A percentile compares a stretch with the other conserved stretches of the same genome.
Evolutionary conservation across 2,113 vertebrate genomes (phyloP).

Genomic region (Poicephalus meyeri): DNA sequence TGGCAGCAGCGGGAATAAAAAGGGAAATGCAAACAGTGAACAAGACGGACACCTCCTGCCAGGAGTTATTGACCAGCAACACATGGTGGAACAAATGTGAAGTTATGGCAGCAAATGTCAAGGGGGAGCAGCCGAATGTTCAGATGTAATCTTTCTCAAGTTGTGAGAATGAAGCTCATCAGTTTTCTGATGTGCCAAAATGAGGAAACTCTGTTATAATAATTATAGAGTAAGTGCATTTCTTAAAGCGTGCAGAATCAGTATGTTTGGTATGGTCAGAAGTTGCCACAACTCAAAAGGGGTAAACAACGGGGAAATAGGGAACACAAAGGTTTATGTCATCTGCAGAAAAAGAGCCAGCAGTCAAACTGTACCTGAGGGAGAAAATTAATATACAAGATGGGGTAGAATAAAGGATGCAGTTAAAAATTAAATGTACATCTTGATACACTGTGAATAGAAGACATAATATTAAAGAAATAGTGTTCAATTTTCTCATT

Average conservation of each 20-base stretch:
- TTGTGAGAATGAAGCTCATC: neutral
- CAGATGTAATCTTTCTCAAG: neutral
- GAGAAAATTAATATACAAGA: neutral
- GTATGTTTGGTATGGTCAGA: neutral
- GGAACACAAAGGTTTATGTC: neutral
- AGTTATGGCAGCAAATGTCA: constrained; percentile 32
- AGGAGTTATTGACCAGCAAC: constrained; percentile 54
- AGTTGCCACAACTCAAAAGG: neutral
- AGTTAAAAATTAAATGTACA: neutral
- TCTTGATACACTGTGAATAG: neutral
- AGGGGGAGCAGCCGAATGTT: neutral
- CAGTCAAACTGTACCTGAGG: neutral
- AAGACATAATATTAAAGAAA: neutral
- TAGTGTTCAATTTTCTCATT: neutral
- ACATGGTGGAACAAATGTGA: constrained; percentile 62
- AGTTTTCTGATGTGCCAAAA: neutral
- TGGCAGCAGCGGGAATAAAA: neutral
- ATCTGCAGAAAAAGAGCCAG: neutral
- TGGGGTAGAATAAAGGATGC: neutral
- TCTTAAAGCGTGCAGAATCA: neutral
- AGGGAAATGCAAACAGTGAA: constrained; percentile 15
- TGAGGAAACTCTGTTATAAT: neutral
- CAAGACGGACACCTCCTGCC: neutral
- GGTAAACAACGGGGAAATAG: neutral
- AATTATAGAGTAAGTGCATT: neutral